Evolutionary conservation across 2,113 vertebrate genomes (phyloP).

Genomic region (Platysteira castanea): DNA sequence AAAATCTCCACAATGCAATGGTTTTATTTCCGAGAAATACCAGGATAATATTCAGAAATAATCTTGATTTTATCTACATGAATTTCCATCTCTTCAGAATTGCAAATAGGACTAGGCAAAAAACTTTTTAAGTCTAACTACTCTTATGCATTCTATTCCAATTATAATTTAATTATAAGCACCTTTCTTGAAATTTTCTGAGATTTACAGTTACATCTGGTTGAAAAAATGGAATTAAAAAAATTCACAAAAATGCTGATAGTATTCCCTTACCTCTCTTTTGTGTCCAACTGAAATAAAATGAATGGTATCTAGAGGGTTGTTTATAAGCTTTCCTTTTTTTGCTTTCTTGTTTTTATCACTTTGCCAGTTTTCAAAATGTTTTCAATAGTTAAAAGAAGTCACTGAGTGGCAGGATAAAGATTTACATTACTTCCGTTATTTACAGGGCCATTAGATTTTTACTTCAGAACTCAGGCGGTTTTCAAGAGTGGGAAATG

Average conservation of each 20-base stretch:
- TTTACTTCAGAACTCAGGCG: neutral
- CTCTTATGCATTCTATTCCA: neutral
- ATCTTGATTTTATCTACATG: neutral
- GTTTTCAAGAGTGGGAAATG: neutral
- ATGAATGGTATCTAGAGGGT: neutral
- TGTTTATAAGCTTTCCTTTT: neutral
- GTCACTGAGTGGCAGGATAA: neutral
- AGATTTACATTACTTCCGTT: neutral
- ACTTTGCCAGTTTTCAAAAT: neutral
- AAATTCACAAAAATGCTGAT: neutral
- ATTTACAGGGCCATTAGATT: neutral
- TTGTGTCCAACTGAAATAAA: neutral
- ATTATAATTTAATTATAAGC: neutral
- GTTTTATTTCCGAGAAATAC: neutral
- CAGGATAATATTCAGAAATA: neutral
- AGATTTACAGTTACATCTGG: neutral
- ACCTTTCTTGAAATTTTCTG: neutral
- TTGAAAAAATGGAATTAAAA: neutral
- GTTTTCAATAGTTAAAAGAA: neutral
- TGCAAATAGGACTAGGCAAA: neutral
- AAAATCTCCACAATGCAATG: neutral
- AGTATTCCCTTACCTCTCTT: neutral
- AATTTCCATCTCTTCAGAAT: neutral
- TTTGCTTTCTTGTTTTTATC: neutral
- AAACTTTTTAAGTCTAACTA: neutral